Conservation (phyloP, 2,113 vertebrate species). For the Misgurnus mizolepis region DNA sequence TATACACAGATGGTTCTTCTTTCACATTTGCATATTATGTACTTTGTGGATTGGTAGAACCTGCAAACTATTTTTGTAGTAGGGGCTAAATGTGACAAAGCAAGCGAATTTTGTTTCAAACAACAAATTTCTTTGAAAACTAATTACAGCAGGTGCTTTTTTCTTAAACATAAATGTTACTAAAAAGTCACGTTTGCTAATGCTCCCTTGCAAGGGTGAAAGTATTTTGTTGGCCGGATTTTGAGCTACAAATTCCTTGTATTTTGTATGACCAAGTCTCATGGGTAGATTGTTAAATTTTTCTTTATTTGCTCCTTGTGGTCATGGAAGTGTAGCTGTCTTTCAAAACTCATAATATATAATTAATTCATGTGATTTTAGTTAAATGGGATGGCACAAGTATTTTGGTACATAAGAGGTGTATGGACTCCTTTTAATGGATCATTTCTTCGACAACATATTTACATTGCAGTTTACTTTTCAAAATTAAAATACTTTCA, state of each 20-base stretch:
- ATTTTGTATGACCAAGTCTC: conserved; percentile 8
- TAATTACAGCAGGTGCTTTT: background rate
- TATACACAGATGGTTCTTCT: background rate
- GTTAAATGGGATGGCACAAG: no score
- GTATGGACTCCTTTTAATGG: no score
- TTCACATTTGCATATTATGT: background rate
- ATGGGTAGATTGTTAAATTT: background rate
- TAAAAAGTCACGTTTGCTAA: background rate
- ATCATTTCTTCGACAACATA: background rate
- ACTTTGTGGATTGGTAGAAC: background rate
- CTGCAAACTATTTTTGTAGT: background rate
- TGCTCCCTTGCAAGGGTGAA: background rate
- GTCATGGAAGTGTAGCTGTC: conserved; percentile 5
- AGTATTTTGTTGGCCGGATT: background rate
- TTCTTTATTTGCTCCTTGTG: conserved; percentile 8
- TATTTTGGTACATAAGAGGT: no score
- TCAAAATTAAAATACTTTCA: background rate
- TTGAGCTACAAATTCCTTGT: background rate
- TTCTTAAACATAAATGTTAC: no score
- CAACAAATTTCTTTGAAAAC: background rate
- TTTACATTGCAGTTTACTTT: background rate
- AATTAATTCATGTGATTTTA: background rate
- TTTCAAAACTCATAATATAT: background rate
- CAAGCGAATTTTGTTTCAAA: background rate
- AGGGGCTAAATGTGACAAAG: background rate